Conservation (phyloP, 2,888 invertebrate genomes). For the Notodonta dromedarius region DNA sequence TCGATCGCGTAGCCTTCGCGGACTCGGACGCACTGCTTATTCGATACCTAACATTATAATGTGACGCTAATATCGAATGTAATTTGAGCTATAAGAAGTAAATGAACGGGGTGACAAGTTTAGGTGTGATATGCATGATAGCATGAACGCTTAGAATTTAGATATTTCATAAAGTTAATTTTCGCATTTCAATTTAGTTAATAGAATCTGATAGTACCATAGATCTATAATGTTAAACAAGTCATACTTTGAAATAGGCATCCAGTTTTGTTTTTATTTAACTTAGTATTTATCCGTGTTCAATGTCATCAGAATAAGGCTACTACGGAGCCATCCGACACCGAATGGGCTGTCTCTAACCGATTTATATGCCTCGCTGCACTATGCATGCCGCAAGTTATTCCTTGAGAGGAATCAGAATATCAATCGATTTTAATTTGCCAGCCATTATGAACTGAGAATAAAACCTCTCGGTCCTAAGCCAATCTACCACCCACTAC, state of each 20-base stretch:
- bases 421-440: slow-evolving; percentile 30
- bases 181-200: no score
- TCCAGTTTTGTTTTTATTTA: no score
- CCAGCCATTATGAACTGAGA: slow-evolving; percentile 34
- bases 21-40: slow-evolving; percentile 45
- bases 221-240: no score
- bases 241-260: no score
- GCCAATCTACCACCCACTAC: background rate
- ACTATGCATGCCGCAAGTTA: slow-evolving; percentile 49
- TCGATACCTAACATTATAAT: slow-evolving; percentile 29
- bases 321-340: slow-evolving; percentile 59
- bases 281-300: no score
- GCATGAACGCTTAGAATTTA: no score
- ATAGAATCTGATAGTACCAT: no score
- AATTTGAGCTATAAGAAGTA: background rate
- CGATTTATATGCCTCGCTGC: slow-evolving; percentile 64
- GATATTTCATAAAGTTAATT: no score
- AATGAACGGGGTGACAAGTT: slow-evolving; percentile 9
- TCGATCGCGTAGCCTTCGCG: slow-evolving; percentile 62
- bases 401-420: slow-evolving; percentile 48
- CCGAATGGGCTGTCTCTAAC: slow-evolving; percentile 68
- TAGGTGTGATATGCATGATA: no score
- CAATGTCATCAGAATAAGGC: slow-evolving; percentile 51
- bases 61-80: background rate
- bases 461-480: slow-evolving; percentile 38